Conservation (phyloP, 2,888 invertebrate species). For the Cosmorhoe ocellata region DNA sequence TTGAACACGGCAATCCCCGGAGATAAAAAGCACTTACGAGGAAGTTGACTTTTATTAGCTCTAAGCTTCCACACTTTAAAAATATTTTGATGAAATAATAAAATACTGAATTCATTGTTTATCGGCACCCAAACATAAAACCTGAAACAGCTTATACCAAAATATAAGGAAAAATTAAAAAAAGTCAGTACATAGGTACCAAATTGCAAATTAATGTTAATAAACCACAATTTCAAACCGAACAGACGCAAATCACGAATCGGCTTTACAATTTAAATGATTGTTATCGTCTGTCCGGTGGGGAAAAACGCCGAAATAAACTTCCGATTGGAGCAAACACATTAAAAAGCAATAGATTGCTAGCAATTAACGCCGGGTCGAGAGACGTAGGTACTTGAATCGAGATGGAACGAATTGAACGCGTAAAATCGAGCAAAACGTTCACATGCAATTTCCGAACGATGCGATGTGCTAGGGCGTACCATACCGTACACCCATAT, state of each 20-base stretch:
- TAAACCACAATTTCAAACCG: neutral
- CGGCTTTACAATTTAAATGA: constrained; percentile 40
- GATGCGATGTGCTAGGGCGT: constrained; percentile 32
- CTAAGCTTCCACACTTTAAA: no score
- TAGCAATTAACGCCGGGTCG: constrained; percentile 61
- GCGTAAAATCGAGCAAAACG: constrained; percentile 45
- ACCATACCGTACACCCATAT: no score
- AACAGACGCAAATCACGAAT: constrained; percentile 3
- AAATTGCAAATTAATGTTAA: neutral
- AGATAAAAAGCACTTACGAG: constrained; percentile 7
- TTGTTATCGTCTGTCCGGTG: constrained; percentile 37
- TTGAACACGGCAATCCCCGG: constrained; percentile 1
- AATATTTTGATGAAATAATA: no score
- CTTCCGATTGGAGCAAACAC: constrained; percentile 54
- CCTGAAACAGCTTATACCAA: no score
- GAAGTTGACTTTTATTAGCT: constrained; percentile 4
- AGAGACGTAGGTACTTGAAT: constrained; percentile 30
- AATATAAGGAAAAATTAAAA: no score
- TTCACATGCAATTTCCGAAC: constrained; percentile 53
- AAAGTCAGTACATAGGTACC: no score
- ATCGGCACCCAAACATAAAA: no score
- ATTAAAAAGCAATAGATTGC: constrained; percentile 71
- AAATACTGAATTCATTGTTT: no score
- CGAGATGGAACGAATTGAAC: constrained; percentile 15
- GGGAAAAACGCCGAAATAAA: constrained; percentile 48